Evolutionary conservation across 2,797 vertebrate genomes (phyloP).

Genomic region (Acanthiza pusilla): DNA sequence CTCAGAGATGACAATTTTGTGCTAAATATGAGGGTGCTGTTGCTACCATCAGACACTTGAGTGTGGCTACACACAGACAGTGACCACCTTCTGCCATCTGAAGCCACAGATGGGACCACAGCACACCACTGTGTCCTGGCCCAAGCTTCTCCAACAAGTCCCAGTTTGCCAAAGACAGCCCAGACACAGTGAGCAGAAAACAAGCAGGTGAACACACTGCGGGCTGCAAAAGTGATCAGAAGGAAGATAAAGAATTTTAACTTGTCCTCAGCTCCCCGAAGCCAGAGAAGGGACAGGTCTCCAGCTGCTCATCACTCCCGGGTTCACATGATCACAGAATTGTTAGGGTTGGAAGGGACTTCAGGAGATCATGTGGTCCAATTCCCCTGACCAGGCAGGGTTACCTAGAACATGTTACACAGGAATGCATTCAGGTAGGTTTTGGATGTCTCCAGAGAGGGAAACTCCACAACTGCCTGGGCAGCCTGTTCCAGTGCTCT

Average conservation of each 20-base stretch:
- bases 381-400: background rate
- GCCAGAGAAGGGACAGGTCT: background rate
- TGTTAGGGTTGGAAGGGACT: background rate
- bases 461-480: accelerated
- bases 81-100: background rate
- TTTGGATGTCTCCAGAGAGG: background rate
- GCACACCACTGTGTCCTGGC: accelerated
- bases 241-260: background rate
- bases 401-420: background rate
- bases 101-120: background rate
- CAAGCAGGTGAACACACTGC: accelerated
- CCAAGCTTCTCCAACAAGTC: background rate
- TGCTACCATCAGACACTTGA: background rate
- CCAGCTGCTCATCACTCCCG: accelerated
- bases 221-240: accelerated
- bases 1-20: background rate
- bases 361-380: background rate
- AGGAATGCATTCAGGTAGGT: background rate
- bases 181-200: background rate
- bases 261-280: accelerated
- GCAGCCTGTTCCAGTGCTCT: background rate
- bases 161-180: background rate
- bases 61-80: accelerated
- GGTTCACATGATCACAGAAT: background rate
- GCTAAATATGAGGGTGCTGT: background rate